Percentiles rank a stretch among this genome's conserved stretches.
phyloP scores from a whole-genome alignment of 2,113 vertebrate species.

The mouse (Mus musculus) region DNA sequence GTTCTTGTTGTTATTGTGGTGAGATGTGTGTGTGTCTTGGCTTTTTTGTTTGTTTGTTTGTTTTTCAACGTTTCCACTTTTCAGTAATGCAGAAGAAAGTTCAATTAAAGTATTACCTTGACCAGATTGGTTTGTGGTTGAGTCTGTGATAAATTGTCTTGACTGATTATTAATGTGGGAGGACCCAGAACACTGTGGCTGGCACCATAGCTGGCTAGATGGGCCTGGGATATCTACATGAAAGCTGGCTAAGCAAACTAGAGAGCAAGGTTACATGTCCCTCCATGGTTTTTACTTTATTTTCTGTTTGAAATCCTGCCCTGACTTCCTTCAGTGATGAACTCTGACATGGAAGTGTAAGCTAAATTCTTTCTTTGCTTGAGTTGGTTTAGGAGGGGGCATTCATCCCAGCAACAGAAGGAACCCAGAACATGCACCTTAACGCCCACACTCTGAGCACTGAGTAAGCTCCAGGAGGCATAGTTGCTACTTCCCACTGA shows the following conservation, averaged over 20 bases:
- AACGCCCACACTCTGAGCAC: fast-evolving
- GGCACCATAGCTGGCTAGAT: not conserved
- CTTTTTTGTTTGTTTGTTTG: not conserved
- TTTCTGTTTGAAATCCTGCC: not conserved
- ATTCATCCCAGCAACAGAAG: not conserved
- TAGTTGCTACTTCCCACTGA: too few relatives aligned
- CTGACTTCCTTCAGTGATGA: not conserved
- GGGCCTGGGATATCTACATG: too few relatives aligned
- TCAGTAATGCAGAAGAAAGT: not conserved
- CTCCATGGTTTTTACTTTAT: not conserved
- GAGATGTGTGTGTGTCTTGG: not conserved
- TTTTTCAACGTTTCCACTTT: too few relatives aligned
- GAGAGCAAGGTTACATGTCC: not conserved
- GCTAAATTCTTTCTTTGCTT: not conserved
- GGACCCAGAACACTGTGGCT: not conserved
- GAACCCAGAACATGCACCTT: not conserved
- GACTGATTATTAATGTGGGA: not conserved
- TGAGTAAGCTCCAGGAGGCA: not conserved
- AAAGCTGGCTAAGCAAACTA: not conserved
- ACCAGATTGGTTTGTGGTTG: not conserved
- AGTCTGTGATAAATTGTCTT: not conserved
- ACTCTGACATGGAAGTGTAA: not conserved
- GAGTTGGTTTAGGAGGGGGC: not conserved
- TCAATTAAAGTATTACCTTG: not conserved
- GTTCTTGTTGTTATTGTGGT: not conserved